These are phyloP conservation scores for Colossoma macropomum DNA, from an alignment of 2,113 vertebrate genomes.

Conservation along the genomic window DNA sequence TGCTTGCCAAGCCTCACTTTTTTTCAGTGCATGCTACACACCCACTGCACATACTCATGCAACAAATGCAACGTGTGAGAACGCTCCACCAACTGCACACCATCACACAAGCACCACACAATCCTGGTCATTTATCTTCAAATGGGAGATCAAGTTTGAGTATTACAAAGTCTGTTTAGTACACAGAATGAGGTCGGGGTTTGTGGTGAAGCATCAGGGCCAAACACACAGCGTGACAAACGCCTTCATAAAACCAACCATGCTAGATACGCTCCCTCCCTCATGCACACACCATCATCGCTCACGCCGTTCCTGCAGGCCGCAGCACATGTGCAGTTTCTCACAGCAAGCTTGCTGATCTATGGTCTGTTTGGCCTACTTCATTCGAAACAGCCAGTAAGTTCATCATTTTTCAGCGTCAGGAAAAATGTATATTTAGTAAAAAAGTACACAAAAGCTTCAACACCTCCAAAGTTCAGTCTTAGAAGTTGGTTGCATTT, in stretches of 20 bases:
- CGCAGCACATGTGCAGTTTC: not conserved
- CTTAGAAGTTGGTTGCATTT: too few species aligned
- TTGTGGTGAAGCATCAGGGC: conserved; percentile 10
- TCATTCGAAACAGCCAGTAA: too few species aligned
- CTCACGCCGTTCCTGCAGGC: not conserved
- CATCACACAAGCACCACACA: not conserved
- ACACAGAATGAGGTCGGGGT: not conserved
- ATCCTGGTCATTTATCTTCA: not conserved
- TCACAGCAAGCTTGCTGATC: not conserved
- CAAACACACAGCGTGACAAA: conserved; percentile 22
- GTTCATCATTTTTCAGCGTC: too few species aligned
- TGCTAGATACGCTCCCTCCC: not conserved
- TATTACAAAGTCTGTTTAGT: not conserved
- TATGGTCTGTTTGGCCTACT: too few species aligned
- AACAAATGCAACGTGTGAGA: not conserved
- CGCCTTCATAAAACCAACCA: conserved; percentile 6
- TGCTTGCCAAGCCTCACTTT: too few species aligned
- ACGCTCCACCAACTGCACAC: not conserved
- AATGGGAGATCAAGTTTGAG: not conserved
- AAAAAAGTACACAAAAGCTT: too few species aligned
- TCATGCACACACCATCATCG: conserved; percentile 6
- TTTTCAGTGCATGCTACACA: too few species aligned
- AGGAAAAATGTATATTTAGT: too few species aligned
- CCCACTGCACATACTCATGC: too few species aligned
- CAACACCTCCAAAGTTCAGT: too few species aligned